phyloP scores from a whole-genome alignment of 2,888 invertebrate species.

The Xiphydria camelus region DNA sequence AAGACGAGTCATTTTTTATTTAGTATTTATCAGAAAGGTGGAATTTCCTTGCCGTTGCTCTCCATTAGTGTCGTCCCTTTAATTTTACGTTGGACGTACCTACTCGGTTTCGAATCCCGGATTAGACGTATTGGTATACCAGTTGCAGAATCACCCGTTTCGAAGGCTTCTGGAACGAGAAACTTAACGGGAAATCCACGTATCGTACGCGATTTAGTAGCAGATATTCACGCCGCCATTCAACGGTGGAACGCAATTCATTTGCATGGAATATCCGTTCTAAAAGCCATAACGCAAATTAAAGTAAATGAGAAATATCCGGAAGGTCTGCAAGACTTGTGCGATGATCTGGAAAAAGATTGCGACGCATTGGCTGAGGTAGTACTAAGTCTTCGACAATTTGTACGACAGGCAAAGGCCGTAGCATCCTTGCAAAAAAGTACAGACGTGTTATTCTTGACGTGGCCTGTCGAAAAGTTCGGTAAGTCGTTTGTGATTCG shows the following conservation, averaged over 20 bases:
- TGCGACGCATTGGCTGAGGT: slow-evolving; percentile 37
- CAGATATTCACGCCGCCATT: slow-evolving; percentile 61
- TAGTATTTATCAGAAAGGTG: no score
- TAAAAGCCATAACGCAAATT: slow-evolving; percentile 53
- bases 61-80: no score
- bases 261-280: slow-evolving; percentile 54
- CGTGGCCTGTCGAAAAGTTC: slow-evolving; percentile 45
- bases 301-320: slow-evolving; percentile 36
- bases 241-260: slow-evolving; percentile 62
- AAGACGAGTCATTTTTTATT: slow-evolving; percentile 11
- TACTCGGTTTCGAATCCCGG: no score
- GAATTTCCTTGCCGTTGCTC: no score
- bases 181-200: slow-evolving; percentile 64
- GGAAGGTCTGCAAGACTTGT: slow-evolving; percentile 37
- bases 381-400: slow-evolving; percentile 34
- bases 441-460: slow-evolving; percentile 38
- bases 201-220: slow-evolving; percentile 62
- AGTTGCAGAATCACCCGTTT: slow-evolving; percentile 22
- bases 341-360: slow-evolving; percentile 41
- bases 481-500: slow-evolving; percentile 30
- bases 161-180: slow-evolving; percentile 43
- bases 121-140: no score
- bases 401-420: slow-evolving; percentile 35
- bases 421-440: slow-evolving; percentile 33
- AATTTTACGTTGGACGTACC: no score